Base-by-base conservation (phyloP, 2,888 invertebrate species). In the Allolobophora icterica region DNA sequence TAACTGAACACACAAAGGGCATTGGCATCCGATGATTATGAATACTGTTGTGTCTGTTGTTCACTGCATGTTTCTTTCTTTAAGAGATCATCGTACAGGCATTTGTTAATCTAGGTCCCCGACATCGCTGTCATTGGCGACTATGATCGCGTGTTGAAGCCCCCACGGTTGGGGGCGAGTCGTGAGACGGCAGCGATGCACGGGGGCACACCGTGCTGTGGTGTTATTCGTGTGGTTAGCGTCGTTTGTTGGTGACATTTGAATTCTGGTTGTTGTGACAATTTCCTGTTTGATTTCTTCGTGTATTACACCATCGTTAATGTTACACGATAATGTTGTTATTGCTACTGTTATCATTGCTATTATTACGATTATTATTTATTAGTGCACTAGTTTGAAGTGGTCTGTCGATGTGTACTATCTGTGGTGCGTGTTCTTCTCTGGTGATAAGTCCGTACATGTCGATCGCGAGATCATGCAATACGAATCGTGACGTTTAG, bases 191-290 rank as follows among this genome's bases (percentile, higher is more conserved):
- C 71, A n/a, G 71, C 30, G 71, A n/a, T 11, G n/a, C 30, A 4
- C n/a, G 71, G 30, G 30, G 71, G 71, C 19, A 17, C n/a, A 30
- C 24, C n/a, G 38, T 35, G 38, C 38, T 35, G 87, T 87, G 35
- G 87, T 87, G 87, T 87, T 71, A 71, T 87, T 87, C 34, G 87
- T 87, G 87, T 87, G 87, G 87, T 4, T 87, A 38, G 87, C 87
- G 71, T 71, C 71, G 38, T 87, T 87, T 87, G 87, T 87, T 35
- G 87, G 87, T 87, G 38, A 87, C 87, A 87, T 87, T 87, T 87
- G 4, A 35, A 87, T 87, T 87, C 87, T 87, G 38, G 38, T 87
- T 87, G 87, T 87, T 87, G 87, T 87, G 87, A 87, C 87, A 17
- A 38, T 87, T 87, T 87, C 87, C 87, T 87, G 87, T 87, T 87